These are phyloP conservation scores for Orchestia grillus DNA, from an alignment of 1,140 invertebrate genomes.

Conservation along the genomic window DNA sequence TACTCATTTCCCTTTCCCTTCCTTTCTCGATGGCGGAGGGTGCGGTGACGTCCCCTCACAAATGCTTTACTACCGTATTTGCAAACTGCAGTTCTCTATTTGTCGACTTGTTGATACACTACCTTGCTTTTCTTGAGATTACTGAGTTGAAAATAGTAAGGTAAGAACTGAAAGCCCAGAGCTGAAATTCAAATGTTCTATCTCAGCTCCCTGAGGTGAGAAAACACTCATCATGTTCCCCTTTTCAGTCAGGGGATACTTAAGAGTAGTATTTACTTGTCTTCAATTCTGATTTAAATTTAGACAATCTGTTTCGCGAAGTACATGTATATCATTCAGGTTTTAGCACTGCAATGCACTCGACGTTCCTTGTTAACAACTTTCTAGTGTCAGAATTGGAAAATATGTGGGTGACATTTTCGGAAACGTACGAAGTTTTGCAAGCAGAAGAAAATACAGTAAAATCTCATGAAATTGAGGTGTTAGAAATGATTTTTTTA, in stretches of 20 bases:
- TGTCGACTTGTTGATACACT: neutral
- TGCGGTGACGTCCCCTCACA: neutral
- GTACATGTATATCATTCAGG: too few species aligned
- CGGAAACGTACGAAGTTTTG: too few species aligned
- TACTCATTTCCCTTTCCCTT: neutral
- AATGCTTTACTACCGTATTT: neutral
- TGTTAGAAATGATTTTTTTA: too few species aligned
- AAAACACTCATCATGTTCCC: too few species aligned
- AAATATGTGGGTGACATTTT: too few species aligned
- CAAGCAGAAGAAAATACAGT: too few species aligned
- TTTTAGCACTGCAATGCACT: neutral
- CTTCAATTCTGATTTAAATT: neutral
- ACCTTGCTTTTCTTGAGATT: neutral
- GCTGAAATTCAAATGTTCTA: neutral
- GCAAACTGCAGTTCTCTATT: neutral
- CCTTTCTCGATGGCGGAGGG: neutral
- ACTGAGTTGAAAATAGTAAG: neutral
- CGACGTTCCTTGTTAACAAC: neutral
- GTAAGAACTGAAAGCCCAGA: neutral
- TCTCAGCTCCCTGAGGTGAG: too few species aligned
- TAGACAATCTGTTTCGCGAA: neutral
- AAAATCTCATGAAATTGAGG: too few species aligned
- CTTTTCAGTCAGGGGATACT: too few species aligned
- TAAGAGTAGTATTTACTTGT: too few species aligned
- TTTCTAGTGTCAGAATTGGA: neutral